These are phyloP conservation scores for Drosophila yakuba DNA, from an alignment of 1,140 invertebrate species.

Conservation along the genomic window DNA sequence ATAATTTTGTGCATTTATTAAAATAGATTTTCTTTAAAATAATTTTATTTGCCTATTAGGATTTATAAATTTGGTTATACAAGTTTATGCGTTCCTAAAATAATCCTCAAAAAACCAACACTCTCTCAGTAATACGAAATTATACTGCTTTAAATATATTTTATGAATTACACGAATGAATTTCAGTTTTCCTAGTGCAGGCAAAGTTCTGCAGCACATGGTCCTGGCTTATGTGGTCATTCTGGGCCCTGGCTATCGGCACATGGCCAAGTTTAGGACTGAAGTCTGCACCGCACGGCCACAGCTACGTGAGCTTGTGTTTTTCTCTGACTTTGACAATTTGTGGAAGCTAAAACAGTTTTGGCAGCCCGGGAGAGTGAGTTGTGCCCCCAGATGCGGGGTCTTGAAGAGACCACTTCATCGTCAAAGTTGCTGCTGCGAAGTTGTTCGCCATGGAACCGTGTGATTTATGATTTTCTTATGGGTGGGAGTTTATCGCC, in stretches of 20 bases:
- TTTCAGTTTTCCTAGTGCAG: conserved; percentile 20
- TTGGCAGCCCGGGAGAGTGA: conserved; percentile 5
- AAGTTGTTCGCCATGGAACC: conserved; percentile 22
- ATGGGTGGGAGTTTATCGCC: conserved; percentile 16
- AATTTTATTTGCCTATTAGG: too few species aligned
- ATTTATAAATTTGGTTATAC: too few species aligned
- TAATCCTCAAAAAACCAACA: too few species aligned
- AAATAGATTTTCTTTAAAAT: too few species aligned
- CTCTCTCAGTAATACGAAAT: too few species aligned
- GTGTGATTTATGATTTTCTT: conserved; percentile 75
- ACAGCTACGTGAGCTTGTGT: conserved; percentile 40
- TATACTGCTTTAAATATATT: too few species aligned
- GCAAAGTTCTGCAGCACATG: conserved; percentile 18
- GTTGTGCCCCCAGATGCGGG: conserved; percentile 13
- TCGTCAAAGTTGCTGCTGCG: conserved; percentile 23
- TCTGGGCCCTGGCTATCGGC: conserved; percentile 46
- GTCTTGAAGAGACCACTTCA: conserved; percentile 20
- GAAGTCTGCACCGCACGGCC: conserved; percentile 37
- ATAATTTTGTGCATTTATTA: too few species aligned
- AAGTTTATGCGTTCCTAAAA: too few species aligned
- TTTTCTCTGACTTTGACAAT: conserved; percentile 44
- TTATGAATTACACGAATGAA: too few species aligned
- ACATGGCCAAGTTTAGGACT: conserved; percentile 63
- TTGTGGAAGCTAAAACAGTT: conserved; percentile 42
- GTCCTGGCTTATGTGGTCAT: conserved; percentile 39